Evolutionary conservation across 92 coral and sea anemone genomes (phyloP), one percentile per base, ranked within the genome.

Genomic region (Porites rus): DNA sequence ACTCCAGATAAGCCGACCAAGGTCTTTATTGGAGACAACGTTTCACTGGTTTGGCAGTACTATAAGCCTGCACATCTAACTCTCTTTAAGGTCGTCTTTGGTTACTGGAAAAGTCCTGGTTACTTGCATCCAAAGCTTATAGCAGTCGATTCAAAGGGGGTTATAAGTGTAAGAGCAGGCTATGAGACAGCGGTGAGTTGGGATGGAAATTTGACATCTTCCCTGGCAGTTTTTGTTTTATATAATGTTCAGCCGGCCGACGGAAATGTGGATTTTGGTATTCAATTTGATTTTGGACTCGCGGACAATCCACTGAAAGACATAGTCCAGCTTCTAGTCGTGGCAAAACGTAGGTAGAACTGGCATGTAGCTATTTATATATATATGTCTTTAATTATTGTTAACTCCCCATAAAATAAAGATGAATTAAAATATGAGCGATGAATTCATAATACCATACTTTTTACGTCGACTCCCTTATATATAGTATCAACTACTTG

Each of bases 131-230:
- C 46, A 64, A 60, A 38, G 25, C 78, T 82, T 18, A 12, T 72
- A 8, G 72, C 43, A 7, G 79, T 82, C 58, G 74, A 60, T 20
- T n/a, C 70, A n/a, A 62, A 6, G 8, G 79, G 69, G 53, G 13
- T 59, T 38, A 10, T 70, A 12, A 2, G 8, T 1, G 69, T 72
- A 21, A 72, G 60, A 61, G 7, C 21, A 25, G 70, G 71, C 2
- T 71, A 71, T 31, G 78, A 82, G 19, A 20, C 69, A 12, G 43
- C 38, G 5, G 46, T 82, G 13, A n/a, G 79, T 46, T 84, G 88
- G 88, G 81, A 81, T 16, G 88, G 88, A 51, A 84, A 84, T 18
- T 28, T 84, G 65, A 61, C 88, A 21, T 13, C 66, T 52, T 73
- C 63, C 5, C 17, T 62, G 4, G 88, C 88, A 21, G 73, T 72